phyloP scores from a whole-genome alignment of 2,888 invertebrate species.

The Dysmachus trigonus region DNA sequence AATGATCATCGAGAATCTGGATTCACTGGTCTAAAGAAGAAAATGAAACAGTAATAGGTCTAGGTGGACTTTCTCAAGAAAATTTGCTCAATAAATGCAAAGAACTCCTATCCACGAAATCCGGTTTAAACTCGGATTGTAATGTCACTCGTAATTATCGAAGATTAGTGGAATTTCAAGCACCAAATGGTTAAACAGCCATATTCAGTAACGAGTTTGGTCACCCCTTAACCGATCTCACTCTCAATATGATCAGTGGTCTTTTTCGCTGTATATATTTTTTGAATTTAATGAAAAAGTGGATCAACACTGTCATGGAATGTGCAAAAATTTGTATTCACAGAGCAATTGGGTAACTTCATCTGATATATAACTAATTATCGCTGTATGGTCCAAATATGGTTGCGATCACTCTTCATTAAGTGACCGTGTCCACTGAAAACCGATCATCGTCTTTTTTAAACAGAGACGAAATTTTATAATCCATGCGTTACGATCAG shows the following conservation, averaged over 20 bases:
- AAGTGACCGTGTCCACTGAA: neutral
- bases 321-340: neutral
- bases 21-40: neutral
- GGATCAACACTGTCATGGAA: neutral
- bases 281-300: neutral
- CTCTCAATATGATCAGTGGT: neutral
- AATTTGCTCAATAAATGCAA: neutral
- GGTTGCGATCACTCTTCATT: neutral
- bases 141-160: neutral
- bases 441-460: neutral
- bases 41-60: neutral
- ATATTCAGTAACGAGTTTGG: conserved; percentile 7
- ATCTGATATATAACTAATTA: neutral
- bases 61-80: neutral
- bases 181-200: neutral
- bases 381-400: neutral
- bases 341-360: neutral
- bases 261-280: neutral
- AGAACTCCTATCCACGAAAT: neutral
- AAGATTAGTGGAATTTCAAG: neutral
- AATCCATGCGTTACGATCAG: neutral
- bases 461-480: neutral
- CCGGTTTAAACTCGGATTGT: neutral
- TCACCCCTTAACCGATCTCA: neutral
- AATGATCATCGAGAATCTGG: neutral